These are phyloP conservation scores for Phrynocephalus vlangalii DNA, from an alignment of 2,797 vertebrate species.

Conservation along the genomic window DNA sequence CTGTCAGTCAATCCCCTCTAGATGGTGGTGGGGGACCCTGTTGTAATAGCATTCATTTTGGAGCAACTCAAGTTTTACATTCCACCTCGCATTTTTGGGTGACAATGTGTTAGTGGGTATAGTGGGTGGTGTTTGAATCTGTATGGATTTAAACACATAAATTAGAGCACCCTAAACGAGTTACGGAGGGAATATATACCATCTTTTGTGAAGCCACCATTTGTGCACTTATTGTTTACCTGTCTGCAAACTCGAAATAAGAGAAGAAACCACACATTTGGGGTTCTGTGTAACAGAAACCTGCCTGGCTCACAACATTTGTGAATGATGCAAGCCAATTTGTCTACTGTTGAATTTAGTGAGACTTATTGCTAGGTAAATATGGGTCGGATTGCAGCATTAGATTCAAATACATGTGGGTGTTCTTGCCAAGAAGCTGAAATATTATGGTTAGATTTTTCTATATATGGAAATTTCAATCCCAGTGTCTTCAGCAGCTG, in stretches of 20 bases:
- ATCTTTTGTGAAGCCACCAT: conserved; percentile 35
- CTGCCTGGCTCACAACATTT: conserved; percentile 30
- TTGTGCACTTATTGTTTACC: conserved; percentile 14
- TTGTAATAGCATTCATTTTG: conserved; percentile 11
- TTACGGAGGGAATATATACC: conserved; percentile 52
- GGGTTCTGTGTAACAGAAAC: background rate
- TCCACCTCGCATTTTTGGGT: conserved; percentile 47
- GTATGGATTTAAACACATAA: conserved; percentile 58
- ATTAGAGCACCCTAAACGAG: conserved; percentile 51
- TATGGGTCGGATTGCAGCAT: background rate
- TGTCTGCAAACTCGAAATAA: conserved; percentile 6
- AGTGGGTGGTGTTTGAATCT: conserved; percentile 69
- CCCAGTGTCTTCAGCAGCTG: conserved; percentile 27
- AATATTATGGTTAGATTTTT: conserved; percentile 17
- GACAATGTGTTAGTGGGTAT: conserved; percentile 61
- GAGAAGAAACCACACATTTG: background rate
- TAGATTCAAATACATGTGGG: background rate
- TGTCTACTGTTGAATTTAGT: background rate
- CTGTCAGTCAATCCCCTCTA: conserved; percentile 57
- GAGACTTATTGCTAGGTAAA: background rate
- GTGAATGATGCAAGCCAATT: background rate
- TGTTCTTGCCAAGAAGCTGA: background rate
- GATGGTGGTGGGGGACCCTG: conserved; percentile 57
- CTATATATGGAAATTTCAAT: background rate
- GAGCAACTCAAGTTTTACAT: conserved; percentile 17